Base-by-base conservation (phyloP, 2,113 vertebrate genomes). In the Balaenoptera acutorostrata region DNA sequence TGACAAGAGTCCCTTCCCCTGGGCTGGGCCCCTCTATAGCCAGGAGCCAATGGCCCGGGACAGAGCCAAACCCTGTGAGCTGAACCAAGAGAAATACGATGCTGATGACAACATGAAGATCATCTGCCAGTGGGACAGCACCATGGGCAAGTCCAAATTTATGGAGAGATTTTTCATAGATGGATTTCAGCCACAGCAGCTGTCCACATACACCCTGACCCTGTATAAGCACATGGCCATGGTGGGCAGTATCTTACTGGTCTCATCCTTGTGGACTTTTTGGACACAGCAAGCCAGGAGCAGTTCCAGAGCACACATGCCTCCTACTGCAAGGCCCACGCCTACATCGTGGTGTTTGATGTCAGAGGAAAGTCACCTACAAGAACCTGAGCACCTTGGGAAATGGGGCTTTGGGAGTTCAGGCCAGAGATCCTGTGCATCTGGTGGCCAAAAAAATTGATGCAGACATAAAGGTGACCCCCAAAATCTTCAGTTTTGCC, bases 261-360 rank as follows among this genome's bases (percentile, higher is more conserved):
- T 52, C 49, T 52, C 0, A 83, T 99, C 36, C 97, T 98, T 2
- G 99, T 99, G 31, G 99, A 99, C 97, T 99, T 99, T 97, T 99
- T 99, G 99, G 99, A 99, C 98, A 99, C 99, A 0, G 99, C 99
- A 0, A 99, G 99, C 46, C 99, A 99, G 97, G 99, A 99, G 96
- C 98, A 99, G 61, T 99, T 99, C 98, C 99, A 98, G 98, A 99
- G 99, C 98, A 99, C 99, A 99, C 99, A 99, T 2, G 98, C 99
- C 0, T 99, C 99, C 41, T 99, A 99, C 97, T 99, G 99, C 98
- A 99, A 99, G 98, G 99, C 99, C 74, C 99, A 99, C 0, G 99
- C 99, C 12, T 99, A 99, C 97, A 99, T 99, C 98, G 99, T 99
- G 99, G 99, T 99, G 68, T 99, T 99, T 97, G 99, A 99, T 87